Conservation (phyloP, 2,888 invertebrate species). For the Cosmorhoe ocellata region DNA sequence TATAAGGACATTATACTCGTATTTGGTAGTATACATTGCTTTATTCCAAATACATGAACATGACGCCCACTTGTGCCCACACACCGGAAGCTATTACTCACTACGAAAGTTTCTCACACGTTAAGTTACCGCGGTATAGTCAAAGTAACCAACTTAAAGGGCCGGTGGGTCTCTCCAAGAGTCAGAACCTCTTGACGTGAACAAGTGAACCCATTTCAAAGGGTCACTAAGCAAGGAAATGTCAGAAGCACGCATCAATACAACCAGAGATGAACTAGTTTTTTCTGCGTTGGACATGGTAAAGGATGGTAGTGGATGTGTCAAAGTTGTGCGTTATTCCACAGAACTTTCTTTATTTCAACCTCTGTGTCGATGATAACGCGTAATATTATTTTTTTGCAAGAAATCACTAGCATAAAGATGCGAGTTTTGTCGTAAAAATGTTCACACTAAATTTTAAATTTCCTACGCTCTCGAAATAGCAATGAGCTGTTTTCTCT, state of each 20-base stretch:
- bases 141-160: slow-evolving; percentile 60
- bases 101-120: slow-evolving; percentile 38
- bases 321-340: background rate
- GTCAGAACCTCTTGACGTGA: slow-evolving; percentile 40
- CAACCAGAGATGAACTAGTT: slow-evolving; percentile 36
- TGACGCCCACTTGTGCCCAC: slow-evolving; percentile 12
- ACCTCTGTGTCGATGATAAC: no score
- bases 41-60: slow-evolving; percentile 14
- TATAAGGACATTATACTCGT: background rate
- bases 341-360: background rate
- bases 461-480: no score
- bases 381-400: no score
- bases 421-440: no score
- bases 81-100: slow-evolving; percentile 47
- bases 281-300: slow-evolving; percentile 2
- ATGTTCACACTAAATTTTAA: no score
- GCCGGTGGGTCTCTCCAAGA: slow-evolving; percentile 35
- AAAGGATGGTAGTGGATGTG: background rate
- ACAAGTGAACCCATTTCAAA: slow-evolving; percentile 44
- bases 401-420: no score
- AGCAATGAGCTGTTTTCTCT: no score
- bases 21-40: slow-evolving; percentile 1
- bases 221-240: slow-evolving; percentile 67
- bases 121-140: slow-evolving; percentile 48
- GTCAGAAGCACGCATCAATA: slow-evolving; percentile 77